Evolutionary conservation across 2,888 invertebrate genomes (phyloP).

Genomic region (Temnothorax unifasciatus): DNA sequence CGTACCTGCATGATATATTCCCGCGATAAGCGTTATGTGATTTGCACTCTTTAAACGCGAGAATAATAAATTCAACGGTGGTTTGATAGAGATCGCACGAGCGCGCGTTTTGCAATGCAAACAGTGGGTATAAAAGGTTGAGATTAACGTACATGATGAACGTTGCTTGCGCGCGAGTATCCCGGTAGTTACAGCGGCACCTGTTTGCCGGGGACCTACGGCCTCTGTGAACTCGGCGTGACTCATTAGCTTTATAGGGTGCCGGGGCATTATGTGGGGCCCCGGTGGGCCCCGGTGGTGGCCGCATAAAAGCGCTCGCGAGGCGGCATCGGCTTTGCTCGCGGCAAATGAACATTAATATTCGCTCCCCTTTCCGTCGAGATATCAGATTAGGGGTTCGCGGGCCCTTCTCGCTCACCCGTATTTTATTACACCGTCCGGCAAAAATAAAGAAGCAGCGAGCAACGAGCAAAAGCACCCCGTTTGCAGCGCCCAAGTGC

Average conservation of each 20-base stretch:
- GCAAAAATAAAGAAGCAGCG: constrained; percentile 68
- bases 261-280: constrained; percentile 75
- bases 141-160: constrained; percentile 52
- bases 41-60: neutral
- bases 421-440: constrained; percentile 70
- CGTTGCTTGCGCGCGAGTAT: constrained; percentile 54
- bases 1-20: neutral
- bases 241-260: constrained; percentile 80
- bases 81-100: constrained; percentile 18
- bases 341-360: constrained; percentile 78
- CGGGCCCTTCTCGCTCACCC: constrained; percentile 33
- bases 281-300: constrained; percentile 67
- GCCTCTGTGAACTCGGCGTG: constrained; percentile 65
- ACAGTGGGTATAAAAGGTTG: constrained; percentile 23
- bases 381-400: constrained; percentile 77
- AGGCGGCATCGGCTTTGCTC: constrained; percentile 71
- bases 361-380: constrained; percentile 74
- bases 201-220: constrained; percentile 63
- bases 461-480: constrained; percentile 55
- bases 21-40: neutral
- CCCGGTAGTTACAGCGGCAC: constrained; percentile 60
- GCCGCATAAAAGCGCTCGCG: constrained; percentile 70
- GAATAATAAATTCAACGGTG: constrained; percentile 9
- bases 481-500: constrained; percentile 48
- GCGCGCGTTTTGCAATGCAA: constrained; percentile 32